A percentile compares a stretch with the other conserved stretches of the same genome.
These are phyloP conservation scores for Meiosimyza decipiens DNA, from an alignment of 2,888 invertebrate species.

Conservation along the genomic window DNA sequence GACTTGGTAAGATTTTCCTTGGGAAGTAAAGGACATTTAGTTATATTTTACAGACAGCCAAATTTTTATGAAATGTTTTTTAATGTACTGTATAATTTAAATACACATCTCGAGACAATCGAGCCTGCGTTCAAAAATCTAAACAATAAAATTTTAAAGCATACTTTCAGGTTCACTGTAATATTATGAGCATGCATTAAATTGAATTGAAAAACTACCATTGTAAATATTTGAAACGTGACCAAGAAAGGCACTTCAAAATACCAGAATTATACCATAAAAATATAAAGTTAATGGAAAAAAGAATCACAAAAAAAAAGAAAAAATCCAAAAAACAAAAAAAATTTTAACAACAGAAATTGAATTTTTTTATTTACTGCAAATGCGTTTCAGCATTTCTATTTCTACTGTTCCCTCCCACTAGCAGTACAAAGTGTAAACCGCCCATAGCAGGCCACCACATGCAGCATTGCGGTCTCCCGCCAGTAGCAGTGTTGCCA, in stretches of 20 bases:
- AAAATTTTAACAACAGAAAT: neutral
- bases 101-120: too few relatives aligned
- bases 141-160: too few relatives aligned
- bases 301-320: neutral
- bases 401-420: neutral
- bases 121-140: too few relatives aligned
- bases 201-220: neutral
- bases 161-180: too few relatives aligned
- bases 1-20: too few relatives aligned
- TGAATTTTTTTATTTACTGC: neutral
- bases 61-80: too few relatives aligned
- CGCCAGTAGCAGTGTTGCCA: conserved; percentile 1
- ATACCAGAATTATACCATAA: neutral
- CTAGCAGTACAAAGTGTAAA: too few relatives aligned
- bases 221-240: conserved; percentile 19
- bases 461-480: neutral
- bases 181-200: neutral
- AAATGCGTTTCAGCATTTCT: neutral
- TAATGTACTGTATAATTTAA: too few relatives aligned
- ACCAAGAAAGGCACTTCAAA: conserved; percentile 16
- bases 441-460: neutral
- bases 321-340: neutral
- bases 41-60: too few relatives aligned
- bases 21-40: neutral
- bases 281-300: neutral